Conservation (phyloP, 2,113 vertebrate species). For the Callocephalon fimbriatum region DNA sequence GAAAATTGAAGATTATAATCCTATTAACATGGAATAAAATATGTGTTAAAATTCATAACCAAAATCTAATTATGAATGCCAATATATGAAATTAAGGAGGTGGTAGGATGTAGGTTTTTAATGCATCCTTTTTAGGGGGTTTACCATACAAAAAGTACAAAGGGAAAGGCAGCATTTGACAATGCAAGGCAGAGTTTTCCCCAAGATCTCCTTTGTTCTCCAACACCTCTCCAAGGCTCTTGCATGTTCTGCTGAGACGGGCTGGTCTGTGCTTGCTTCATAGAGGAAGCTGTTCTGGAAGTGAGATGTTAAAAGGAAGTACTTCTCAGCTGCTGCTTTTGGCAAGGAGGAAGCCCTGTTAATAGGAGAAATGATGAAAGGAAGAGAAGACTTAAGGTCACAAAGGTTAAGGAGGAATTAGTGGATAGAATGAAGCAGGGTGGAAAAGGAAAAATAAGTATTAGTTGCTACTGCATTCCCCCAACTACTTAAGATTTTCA, state of each 20-base stretch:
- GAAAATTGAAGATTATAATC: not conserved
- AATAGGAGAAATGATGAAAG: slow-evolving; percentile 8
- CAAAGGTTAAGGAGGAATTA: not conserved
- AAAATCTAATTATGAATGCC: not conserved
- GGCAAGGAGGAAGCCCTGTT: not conserved
- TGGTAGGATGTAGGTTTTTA: not conserved
- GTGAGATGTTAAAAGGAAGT: not conserved
- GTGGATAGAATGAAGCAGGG: not conserved
- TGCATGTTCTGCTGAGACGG: not conserved
- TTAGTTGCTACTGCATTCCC: not conserved
- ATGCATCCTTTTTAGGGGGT: not conserved
- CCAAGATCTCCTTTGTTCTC: not conserved
- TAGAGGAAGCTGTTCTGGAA: not conserved
- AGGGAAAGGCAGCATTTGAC: not conserved
- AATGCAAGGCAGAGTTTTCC: not conserved
- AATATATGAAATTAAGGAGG: not conserved
- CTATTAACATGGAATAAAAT: not conserved
- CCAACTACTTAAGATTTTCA: not conserved
- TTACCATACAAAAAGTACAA: not conserved
- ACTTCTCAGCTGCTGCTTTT: not conserved
- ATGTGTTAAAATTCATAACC: not conserved
- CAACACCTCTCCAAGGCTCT: not conserved
- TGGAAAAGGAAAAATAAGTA: not conserved
- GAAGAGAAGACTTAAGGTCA: not conserved
- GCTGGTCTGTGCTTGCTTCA: not conserved